A percentile compares a stretch with the other conserved stretches of the same genome.
phyloP scores from a whole-genome alignment of 2,113 vertebrate species.

The Oryzias woworae region DNA sequence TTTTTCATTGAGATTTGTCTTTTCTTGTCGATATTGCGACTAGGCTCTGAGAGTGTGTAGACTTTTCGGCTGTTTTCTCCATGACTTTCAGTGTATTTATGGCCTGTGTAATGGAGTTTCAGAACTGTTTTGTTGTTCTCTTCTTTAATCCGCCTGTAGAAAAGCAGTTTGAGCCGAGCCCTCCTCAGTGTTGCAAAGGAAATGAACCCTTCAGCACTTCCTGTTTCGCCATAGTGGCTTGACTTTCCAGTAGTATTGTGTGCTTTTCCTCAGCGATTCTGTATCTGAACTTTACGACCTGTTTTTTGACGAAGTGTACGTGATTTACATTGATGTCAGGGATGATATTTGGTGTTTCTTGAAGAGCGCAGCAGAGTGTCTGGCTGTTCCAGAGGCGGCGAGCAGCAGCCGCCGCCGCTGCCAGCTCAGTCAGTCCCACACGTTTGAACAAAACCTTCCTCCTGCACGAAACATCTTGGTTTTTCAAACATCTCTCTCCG shows the following conservation, averaged over 20 bases:
- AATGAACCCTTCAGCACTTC: conserved; percentile 60
- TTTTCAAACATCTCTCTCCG: conserved; percentile 43
- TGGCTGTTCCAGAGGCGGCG: conserved; percentile 46
- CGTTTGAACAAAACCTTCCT: conserved; percentile 43
- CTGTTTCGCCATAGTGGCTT: conserved; percentile 68
- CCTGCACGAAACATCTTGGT: conserved; percentile 35
- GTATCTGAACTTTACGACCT: conserved; percentile 65
- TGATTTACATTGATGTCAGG: conserved; percentile 78
- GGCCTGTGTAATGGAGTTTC: conserved; percentile 60
- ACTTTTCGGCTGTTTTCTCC: conserved; percentile 51
- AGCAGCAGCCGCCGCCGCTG: conserved; percentile 22
- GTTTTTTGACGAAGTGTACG: conserved; percentile 67
- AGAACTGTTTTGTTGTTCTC: conserved; percentile 64
- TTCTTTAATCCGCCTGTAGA: conserved; percentile 68
- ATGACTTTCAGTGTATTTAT: conserved; percentile 70
- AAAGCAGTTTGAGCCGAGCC: conserved; percentile 56
- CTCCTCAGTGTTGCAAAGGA: conserved; percentile 64
- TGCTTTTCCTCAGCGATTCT: conserved; percentile 74
- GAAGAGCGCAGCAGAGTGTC: conserved; percentile 51
- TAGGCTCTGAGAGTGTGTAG: conserved; percentile 40
- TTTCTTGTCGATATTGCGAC: conserved; percentile 50
- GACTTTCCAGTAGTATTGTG: conserved; percentile 71
- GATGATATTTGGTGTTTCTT: conserved; percentile 64
- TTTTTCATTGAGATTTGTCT: conserved; percentile 36
- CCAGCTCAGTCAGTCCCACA: conserved; percentile 14